These are phyloP conservation scores for Heloderma charlesbogerti DNA, from an alignment of 2,113 vertebrate species.

Conservation along the genomic window DNA sequence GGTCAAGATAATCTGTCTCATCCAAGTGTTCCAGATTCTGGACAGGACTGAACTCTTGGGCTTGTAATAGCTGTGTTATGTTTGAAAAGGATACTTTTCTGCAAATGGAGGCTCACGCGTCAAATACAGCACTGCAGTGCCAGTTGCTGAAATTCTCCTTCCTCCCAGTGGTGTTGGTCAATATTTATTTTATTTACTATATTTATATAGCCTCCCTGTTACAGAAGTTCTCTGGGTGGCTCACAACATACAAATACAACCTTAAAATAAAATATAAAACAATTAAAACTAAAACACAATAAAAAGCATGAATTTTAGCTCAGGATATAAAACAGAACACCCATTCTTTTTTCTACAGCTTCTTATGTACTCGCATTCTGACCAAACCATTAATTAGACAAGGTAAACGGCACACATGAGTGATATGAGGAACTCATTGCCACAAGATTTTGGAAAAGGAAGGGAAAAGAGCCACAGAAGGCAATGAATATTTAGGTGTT, in stretches of 20 bases:
- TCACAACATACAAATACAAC: not conserved
- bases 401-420: not conserved
- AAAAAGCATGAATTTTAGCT: too few species aligned
- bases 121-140: not conserved
- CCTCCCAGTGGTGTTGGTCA: not conserved
- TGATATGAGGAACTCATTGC: not conserved
- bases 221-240: not conserved
- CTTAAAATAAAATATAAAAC: not conserved
- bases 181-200: not conserved
- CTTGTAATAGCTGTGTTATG: not conserved
- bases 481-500: not conserved
- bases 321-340: not conserved
- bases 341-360: not conserved
- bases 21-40: not conserved
- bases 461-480: not conserved
- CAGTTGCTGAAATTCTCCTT: not conserved
- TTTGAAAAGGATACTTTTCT: constrained; percentile 7
- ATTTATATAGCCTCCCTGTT: not conserved
- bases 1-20: not conserved
- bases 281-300: not conserved
- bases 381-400: not conserved
- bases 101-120: not conserved
- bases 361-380: not conserved
- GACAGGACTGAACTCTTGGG: not conserved
- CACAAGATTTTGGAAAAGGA: not conserved